phyloP scores from a whole-genome alignment of 2,113 vertebrate species.

The Oryzias melastigma region DNA sequence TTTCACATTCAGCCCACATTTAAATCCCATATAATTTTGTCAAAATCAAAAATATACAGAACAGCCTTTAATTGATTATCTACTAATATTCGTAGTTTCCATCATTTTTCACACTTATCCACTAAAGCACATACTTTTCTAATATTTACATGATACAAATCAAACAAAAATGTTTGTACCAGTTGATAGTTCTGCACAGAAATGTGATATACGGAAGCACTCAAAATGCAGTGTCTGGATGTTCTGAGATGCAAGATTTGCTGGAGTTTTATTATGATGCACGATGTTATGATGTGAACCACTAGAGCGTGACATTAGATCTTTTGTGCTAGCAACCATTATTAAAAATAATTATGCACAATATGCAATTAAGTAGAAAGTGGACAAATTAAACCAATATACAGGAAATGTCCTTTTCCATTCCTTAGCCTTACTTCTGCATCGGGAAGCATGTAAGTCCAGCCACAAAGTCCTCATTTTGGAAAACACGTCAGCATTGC shows the following conservation, averaged over 20 bases:
- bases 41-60: no score
- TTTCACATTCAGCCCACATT: no score
- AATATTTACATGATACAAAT: no score
- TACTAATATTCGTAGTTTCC: no score
- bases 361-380: neutral
- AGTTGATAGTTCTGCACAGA: neutral
- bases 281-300: neutral
- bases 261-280: conserved; percentile 1
- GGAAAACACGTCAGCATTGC: conserved; percentile 42
- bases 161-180: no score
- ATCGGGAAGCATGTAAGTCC: conserved; percentile 30
- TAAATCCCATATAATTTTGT: no score
- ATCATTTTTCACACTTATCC: no score
- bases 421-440: conserved; percentile 3
- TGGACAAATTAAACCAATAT: conserved; percentile 7
- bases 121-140: no score
- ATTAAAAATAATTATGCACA: neutral
- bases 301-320: neutral
- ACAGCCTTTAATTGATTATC: no score
- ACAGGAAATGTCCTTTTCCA: conserved; percentile 8
- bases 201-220: neutral
- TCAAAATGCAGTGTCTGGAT: conserved; percentile 3
- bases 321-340: neutral
- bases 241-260: conserved; percentile 1
- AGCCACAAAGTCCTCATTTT: conserved; percentile 26